Percentiles rank a stretch among this genome's conserved stretches.
Conservation (phyloP, 1,140 invertebrate species). For the Tigriopus japonicus region DNA sequence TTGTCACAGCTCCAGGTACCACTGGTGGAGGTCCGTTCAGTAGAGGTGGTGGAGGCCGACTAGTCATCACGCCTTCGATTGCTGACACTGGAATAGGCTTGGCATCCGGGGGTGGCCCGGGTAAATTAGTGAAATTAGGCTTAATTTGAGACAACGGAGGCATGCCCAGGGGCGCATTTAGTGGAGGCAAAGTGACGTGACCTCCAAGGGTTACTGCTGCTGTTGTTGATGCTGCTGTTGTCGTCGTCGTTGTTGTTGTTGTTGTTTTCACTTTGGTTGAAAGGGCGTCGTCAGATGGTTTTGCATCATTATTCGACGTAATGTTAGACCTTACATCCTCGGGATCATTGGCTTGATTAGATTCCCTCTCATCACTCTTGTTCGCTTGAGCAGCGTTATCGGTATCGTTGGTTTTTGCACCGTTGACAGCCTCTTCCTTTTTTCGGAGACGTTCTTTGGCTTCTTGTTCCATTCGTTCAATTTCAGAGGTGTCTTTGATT, state of each 20-base stretch:
- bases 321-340: no score
- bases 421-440: not conserved
- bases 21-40: not conserved
- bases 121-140: not conserved
- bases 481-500: conserved; percentile 10
- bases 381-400: no score
- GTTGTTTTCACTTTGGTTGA: no score
- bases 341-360: no score
- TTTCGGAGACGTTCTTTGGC: conserved; percentile 2
- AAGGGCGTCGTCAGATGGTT: no score
- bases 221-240: not conserved
- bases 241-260: not conserved
- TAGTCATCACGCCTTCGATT: not conserved
- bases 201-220: not conserved
- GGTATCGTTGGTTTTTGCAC: no score
- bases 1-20: not conserved
- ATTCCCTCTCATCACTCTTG: no score
- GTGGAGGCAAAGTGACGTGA: not conserved
- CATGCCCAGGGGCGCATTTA: not conserved
- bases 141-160: not conserved
- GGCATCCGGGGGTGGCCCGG: not conserved
- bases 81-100: not conserved
- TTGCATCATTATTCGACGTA: no score
- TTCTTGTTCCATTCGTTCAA: conserved; percentile 10
- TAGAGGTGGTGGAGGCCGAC: not conserved